These are phyloP conservation scores for Python bivittatus DNA, from an alignment of 2,113 vertebrate species.

Conservation along the genomic window DNA sequence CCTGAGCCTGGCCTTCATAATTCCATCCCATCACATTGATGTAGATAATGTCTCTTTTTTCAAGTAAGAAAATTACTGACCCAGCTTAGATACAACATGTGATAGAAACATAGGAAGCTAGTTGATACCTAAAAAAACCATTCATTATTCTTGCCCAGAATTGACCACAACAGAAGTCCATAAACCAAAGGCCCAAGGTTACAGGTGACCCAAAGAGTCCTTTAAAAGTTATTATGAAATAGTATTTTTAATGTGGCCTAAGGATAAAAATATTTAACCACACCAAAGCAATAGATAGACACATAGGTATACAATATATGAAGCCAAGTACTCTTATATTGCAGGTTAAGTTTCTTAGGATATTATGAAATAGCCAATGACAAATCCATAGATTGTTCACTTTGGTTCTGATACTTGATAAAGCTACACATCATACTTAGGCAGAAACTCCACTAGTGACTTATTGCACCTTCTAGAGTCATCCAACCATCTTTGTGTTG, in stretches of 20 bases:
- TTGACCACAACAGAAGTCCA: background rate
- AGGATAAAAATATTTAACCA: background rate
- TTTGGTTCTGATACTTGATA: background rate
- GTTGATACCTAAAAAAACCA: background rate
- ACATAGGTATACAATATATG: background rate
- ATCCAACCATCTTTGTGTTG: background rate
- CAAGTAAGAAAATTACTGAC: background rate
- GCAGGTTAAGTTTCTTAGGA: background rate
- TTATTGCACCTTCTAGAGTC: background rate
- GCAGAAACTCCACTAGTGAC: background rate
- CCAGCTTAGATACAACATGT: background rate
- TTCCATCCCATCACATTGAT: no score
- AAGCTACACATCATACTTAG: background rate
- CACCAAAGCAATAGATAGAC: background rate
- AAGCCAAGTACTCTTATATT: background rate
- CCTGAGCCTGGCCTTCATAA: no score
- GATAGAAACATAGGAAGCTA: background rate
- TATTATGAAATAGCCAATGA: background rate
- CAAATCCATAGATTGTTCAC: background rate
- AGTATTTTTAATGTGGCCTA: background rate
- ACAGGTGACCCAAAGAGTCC: background rate
- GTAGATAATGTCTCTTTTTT: background rate
- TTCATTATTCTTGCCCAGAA: background rate
- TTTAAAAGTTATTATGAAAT: background rate
- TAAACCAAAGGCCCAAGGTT: background rate